Evolutionary conservation across 2,113 vertebrate species (phyloP).

Genomic region (Scatophagus argus): DNA sequence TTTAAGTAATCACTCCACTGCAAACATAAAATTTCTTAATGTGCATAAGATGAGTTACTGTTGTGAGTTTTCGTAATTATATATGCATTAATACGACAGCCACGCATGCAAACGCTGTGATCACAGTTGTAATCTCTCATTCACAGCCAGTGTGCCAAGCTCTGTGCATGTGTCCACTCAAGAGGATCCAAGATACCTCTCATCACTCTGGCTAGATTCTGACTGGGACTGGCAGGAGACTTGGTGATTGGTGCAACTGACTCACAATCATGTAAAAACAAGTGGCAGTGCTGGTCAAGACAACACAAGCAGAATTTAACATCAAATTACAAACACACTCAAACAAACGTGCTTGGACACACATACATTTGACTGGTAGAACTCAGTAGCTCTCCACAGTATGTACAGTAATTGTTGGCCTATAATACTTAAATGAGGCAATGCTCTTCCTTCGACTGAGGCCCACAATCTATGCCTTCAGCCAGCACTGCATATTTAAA

Average conservation of each 20-base stretch:
- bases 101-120: background rate
- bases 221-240: slow-evolving; percentile 45
- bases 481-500: slow-evolving; percentile 45
- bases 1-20: too few species aligned
- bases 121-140: background rate
- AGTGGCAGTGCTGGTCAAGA: background rate
- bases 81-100: background rate
- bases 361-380: background rate
- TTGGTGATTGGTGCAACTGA: slow-evolving; percentile 27
- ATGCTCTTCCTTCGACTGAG: slow-evolving; percentile 38
- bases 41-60: background rate
- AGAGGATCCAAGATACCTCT: slow-evolving; percentile 42
- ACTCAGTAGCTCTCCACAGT: slow-evolving; percentile 10
- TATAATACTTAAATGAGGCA: slow-evolving; percentile 2
- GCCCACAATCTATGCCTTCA: slow-evolving; percentile 29
- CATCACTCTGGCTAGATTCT: slow-evolving; percentile 20
- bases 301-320: background rate
- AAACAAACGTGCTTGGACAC: background rate
- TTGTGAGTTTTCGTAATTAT: too few species aligned
- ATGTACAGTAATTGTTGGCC: background rate
- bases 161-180: slow-evolving; percentile 1
- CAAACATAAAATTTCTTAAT: background rate
- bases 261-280: slow-evolving; percentile 27
- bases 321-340: background rate
- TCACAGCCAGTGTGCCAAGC: background rate